Base-by-base conservation (phyloP, 1,140 invertebrate genomes). In the Drosophila bifasciata region DNA sequence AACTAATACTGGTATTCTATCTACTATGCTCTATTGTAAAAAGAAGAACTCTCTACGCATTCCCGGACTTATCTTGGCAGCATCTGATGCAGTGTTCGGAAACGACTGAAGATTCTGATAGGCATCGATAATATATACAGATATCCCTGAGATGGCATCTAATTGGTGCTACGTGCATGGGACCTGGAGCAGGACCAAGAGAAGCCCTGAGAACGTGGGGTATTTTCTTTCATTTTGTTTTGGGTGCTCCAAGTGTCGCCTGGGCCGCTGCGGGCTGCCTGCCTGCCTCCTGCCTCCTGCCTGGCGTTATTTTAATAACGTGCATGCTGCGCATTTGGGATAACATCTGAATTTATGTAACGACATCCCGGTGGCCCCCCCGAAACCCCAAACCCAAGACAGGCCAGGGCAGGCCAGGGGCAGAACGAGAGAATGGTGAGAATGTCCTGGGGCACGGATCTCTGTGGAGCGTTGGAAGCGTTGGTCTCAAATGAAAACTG, bases 261-360 rank as follows among this genome's bases (percentile, higher is more conserved):
- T 53, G 43, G 45, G 21, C 59, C 36, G 63, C 46, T 36, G 43
- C 49, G 57, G 58, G 60, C 32, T 36, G 53, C 74, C n/a, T n/a
- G n/a, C n/a, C n/a, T n/a, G n/a, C n/a, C n/a, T n/a, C n/a, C n/a
- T n/a, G n/a, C n/a, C n/a, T n/a, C n/a, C 32, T 36, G 53, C 74
- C 56, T 66, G 59, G 50, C 75, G 71, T 75, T 73, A 79, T 89
- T 89, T 89, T 89, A 89, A 89, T 89, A 89, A 89, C 81, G 86
- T 89, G 72, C 80, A 85, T 85, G 80, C 81, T 86, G 81, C 71
- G 84, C 79, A 88, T 86, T 90, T 73, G 62, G 88, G 88, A 90
- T 90, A 90, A 90, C 88, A 90, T 90, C 88, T 90, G 73, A 90
- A 90, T 90, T 90, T 90, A 90, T 90, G 88, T 90, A 71, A 86